Evolutionary conservation across 2,888 invertebrate genomes (phyloP).

Genomic region (Agrotis ipsilon): DNA sequence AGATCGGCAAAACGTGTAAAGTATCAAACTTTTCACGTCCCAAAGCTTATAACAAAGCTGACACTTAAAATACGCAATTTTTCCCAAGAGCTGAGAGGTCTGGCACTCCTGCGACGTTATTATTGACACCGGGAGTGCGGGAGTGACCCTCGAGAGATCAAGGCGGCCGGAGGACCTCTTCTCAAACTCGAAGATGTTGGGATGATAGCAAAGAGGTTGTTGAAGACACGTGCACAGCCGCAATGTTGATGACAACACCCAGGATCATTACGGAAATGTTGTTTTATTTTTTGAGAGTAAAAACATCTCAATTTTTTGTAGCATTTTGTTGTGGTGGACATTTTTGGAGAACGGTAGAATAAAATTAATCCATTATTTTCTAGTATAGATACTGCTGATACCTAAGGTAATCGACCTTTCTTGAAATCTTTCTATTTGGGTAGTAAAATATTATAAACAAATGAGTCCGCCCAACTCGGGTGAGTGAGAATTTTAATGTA

Average conservation of each 20-base stretch:
- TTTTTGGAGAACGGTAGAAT: too few relatives aligned
- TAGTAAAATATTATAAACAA: too few relatives aligned
- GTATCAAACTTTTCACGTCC: slow-evolving; percentile 37
- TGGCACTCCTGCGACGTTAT: slow-evolving; percentile 66
- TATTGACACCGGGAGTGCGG: slow-evolving; percentile 73
- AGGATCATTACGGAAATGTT: slow-evolving; percentile 47
- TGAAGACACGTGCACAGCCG: slow-evolving; percentile 54
- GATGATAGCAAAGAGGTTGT: slow-evolving; percentile 59
- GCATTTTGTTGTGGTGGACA: neutral
- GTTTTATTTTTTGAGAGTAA: slow-evolving; percentile 20
- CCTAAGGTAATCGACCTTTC: too few relatives aligned
- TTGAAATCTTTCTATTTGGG: too few relatives aligned
- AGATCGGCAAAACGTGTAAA: slow-evolving; percentile 16
- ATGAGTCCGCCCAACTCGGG: too few relatives aligned
- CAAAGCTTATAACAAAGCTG: slow-evolving; percentile 60
- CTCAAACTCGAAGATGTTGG: slow-evolving; percentile 44
- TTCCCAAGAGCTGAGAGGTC: slow-evolving; percentile 52
- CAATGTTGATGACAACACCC: slow-evolving; percentile 45
- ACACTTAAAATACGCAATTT: slow-evolving; percentile 54
- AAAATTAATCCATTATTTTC: too few relatives aligned
- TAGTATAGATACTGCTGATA: too few relatives aligned
- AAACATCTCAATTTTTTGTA: neutral
- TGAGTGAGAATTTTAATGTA: too few relatives aligned
- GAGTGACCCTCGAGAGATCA: slow-evolving; percentile 74
- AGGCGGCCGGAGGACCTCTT: slow-evolving; percentile 65